Conservation (phyloP, 2,113 vertebrate genomes). For the Catharus minimus region DNA sequence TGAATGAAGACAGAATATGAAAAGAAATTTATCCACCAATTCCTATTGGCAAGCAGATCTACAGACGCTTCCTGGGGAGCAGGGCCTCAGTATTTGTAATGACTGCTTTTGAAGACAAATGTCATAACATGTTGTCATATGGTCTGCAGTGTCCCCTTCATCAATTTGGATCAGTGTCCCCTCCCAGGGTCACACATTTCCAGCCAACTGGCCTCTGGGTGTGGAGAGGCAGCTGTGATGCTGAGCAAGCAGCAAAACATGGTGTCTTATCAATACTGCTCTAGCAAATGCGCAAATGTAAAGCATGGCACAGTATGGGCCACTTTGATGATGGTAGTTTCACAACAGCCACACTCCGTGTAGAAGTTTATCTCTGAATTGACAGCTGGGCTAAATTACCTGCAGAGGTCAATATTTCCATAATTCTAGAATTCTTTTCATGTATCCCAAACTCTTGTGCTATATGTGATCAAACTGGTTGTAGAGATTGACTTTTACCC, state of each 20-base stretch:
- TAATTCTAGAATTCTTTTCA: neutral
- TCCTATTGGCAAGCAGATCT: neutral
- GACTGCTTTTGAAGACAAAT: neutral
- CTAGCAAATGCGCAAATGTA: neutral
- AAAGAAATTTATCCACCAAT: neutral
- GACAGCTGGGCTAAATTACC: neutral
- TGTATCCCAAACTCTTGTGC: neutral
- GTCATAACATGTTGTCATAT: no score
- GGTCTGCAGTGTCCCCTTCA: neutral
- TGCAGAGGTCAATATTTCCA: neutral
- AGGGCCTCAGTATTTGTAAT: neutral
- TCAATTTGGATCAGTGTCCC: neutral
- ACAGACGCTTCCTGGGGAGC: neutral
- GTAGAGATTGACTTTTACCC: neutral
- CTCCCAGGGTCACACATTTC: neutral
- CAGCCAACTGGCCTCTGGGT: neutral
- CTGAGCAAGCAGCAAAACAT: neutral
- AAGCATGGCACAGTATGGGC: neutral
- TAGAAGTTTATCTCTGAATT: neutral
- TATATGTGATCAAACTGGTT: neutral
- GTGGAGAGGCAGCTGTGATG: neutral
- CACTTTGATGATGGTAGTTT: neutral
- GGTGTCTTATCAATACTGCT: neutral
- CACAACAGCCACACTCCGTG: neutral
- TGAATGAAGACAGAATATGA: fast-evolving